A percentile compares a stretch with the other conserved stretches of the same genome.
Evolutionary conservation across 2,113 vertebrate genomes (phyloP).

Genomic region (Rana temporaria): DNA sequence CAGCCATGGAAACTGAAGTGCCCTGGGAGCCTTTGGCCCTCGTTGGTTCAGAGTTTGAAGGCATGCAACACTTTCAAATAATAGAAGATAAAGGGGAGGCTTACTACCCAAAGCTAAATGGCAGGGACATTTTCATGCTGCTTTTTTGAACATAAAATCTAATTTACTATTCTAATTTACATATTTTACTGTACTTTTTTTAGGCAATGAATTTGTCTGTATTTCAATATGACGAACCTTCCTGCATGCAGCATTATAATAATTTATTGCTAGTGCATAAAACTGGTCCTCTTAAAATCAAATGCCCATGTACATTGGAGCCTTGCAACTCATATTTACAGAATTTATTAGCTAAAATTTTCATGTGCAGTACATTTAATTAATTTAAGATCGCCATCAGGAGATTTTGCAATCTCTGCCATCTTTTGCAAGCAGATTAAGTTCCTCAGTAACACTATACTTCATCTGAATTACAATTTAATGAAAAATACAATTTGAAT

Average conservation of each 20-base stretch:
- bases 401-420: constrained; percentile 52
- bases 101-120: no score
- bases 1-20: no score
- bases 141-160: no score
- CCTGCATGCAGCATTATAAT: not conserved
- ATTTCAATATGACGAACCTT: not conserved
- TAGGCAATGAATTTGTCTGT: not conserved
- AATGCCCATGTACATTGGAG: constrained; percentile 1
- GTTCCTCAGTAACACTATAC: constrained; percentile 49
- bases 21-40: no score
- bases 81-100: no score
- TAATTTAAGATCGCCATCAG: constrained; percentile 48
- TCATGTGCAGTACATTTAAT: constrained; percentile 36
- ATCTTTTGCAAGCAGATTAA: constrained; percentile 53
- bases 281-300: not conserved
- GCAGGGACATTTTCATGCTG: no score
- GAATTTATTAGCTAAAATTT: constrained; percentile 18
- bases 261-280: constrained; percentile 2
- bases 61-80: no score
- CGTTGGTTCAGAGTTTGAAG: no score
- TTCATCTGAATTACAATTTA: constrained; percentile 56
- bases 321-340: constrained; percentile 35
- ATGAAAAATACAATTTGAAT: constrained; percentile 57
- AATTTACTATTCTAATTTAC: no score
- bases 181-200: no score